These are phyloP conservation scores for Pterocles burchelli DNA, from an alignment of 2,113 vertebrate genomes.

Conservation along the genomic window DNA sequence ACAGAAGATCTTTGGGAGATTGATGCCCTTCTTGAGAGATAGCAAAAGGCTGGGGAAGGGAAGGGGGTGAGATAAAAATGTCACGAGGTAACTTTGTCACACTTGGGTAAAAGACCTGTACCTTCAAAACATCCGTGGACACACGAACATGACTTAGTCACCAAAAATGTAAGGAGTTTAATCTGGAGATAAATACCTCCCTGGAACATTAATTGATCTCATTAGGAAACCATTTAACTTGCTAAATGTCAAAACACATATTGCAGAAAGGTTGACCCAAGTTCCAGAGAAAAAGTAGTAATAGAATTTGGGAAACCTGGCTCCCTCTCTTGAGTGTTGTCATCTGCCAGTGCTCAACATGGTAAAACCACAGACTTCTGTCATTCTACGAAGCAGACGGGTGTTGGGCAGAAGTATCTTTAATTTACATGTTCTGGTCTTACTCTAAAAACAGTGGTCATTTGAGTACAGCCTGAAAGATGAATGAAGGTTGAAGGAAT, in stretches of 20 bases:
- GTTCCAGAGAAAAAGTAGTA: not conserved
- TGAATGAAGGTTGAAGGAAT: not conserved
- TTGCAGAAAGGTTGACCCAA: not conserved
- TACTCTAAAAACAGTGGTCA: not conserved
- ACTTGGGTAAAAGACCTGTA: not conserved
- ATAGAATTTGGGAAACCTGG: not conserved
- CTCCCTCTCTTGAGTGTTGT: not conserved
- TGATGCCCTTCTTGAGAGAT: rapidly evolving
- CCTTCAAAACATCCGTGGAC: rapidly evolving
- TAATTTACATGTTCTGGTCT: not conserved
- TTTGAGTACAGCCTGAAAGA: not conserved
- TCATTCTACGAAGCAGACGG: not conserved
- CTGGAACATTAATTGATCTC: not conserved
- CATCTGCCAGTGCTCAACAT: not conserved
- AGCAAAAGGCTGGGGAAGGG: rapidly evolving
- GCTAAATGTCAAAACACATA: not conserved
- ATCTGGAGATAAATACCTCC: not conserved
- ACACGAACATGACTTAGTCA: not conserved
- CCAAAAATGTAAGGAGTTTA: not conserved
- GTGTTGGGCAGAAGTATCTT: not conserved
- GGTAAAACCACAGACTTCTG: not conserved
- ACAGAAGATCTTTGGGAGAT: not conserved
- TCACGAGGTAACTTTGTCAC: rapidly evolving
- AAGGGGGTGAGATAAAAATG: not conserved
- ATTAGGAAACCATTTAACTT: not conserved